Evolutionary conservation across 2,888 invertebrate genomes (phyloP), one percentile per base, ranked within the genome.

Genomic region (Protodeltote pygarga): DNA sequence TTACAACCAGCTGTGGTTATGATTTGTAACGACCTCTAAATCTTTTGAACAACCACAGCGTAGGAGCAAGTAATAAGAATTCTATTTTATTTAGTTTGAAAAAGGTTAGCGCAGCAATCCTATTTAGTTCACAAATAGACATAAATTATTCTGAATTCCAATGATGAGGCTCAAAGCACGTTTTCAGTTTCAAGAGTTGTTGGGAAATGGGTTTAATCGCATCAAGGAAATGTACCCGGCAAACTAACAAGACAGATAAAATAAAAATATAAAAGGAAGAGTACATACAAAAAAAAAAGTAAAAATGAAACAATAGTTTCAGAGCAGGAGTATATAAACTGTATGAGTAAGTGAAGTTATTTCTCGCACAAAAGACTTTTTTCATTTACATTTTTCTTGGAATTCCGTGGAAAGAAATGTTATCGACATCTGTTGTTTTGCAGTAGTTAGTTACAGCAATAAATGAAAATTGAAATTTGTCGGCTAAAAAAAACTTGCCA

Each of bases 101-200:
- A 17, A 9, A 21, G 8, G 11, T 15, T 23, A 40, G 31, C 13
- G 9, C 19, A 10, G 6, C 5, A n/a, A 25, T 13, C 15, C 9
- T 1, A 27, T 39, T 15, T 5, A 1, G 16, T 24, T 15, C 4
- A 19, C 23, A 32, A 35, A 48, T 23, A 27, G 19, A 27, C 8
- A 24, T 32, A 35, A 40, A 48, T 28, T 24, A 27, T 21, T 34
- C 6, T 16, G 27, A 27, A 55, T 51, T 39, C 32, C 35, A 39
- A 13, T 24, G 5, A n/a, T 8, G 39, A 20, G 11, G 31, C 11
- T 10, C 13, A 11, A 34, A 39, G 51, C 59, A 59, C 51, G 45
- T 59, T 51, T 39, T 13, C 11, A 9, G 16, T 39, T 27, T 24
- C 9, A 28, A 17, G 9, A 31, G 9, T 27, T 17, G 13, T 16